Conservation (phyloP, 2,888 invertebrate species). For the Sphaerophoria taeniata region DNA sequence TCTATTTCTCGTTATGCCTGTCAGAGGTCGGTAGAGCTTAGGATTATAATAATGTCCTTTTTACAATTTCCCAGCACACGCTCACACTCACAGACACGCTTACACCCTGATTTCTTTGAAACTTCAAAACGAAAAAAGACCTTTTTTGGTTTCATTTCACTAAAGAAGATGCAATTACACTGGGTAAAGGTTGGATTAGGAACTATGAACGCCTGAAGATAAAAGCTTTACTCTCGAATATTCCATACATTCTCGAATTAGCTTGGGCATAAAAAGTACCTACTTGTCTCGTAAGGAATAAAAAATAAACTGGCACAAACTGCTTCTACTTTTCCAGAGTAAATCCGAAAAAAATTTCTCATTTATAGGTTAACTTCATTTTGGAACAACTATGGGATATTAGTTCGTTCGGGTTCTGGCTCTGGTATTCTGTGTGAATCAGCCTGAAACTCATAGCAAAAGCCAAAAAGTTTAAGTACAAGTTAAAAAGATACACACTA, state of each 20-base stretch:
- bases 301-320: not conserved
- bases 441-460: too few species aligned
- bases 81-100: not conserved
- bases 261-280: not conserved
- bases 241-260: not conserved
- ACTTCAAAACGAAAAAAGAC: conserved; percentile 6
- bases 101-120: too few species aligned
- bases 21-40: not conserved
- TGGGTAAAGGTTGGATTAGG: conserved; percentile 14
- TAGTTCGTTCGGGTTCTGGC: too few species aligned
- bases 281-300: not conserved
- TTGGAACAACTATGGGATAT: too few species aligned
- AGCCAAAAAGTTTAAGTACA: too few species aligned
- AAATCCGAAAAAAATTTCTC: too few species aligned
- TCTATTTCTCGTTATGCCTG: not conserved
- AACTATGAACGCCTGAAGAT: conserved; percentile 29
- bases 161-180: too few species aligned
- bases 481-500: too few species aligned
- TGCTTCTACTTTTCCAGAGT: too few species aligned
- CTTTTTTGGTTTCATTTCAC: conserved; percentile 8
- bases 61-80: not conserved
- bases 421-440: too few species aligned
- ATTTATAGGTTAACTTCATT: too few species aligned
- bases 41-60: conserved; percentile 4
- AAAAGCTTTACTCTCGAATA: conserved; percentile 14